Base-by-base conservation (phyloP, 2,113 vertebrate species). In the Falcunculus frontatus region DNA sequence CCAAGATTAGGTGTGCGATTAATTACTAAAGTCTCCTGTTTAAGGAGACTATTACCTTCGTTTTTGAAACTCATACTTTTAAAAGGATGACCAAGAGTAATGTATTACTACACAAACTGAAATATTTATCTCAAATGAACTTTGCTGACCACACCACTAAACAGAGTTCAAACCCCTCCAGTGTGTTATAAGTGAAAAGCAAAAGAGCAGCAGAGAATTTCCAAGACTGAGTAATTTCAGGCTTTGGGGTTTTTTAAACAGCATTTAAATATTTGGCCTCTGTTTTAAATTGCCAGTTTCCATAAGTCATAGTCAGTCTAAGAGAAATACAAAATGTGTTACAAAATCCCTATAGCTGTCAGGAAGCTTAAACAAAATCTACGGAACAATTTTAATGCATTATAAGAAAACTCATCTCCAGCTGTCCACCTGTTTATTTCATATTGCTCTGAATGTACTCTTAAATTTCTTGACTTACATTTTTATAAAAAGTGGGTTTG, bases 161-260 rank as follows among this genome's bases (percentile, higher is more conserved):
- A 97, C 85, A 93, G 77, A 94, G 82, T 67, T 92, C 91, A 95
- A 96, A 94, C 83, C 72, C 95, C 5, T 95, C 33, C 92, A 95
- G 76, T 82, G 60, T 87, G 49, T 94, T 94, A 82, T 89, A 95
- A 96, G 55, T 29, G 83, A 96, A 93, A 96, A 96, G 88, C 89
- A 88, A 95, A 97, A 97, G 88, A 97, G 87, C 88, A 96, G 94
- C 93, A 94, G 91, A 95, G 97, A 97, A 95, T 98, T 97, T 97
- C 96, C 97, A 96, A 93, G 95, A 96, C 52, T 95, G 96, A 98
- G 93, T 97, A 95, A 97, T 94, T 96, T 97, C 90, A 96, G 79
- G 82, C 91, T 94, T 76, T 91, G 63, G 77, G 57, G 27, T 0
- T 78, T 96, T 90, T 95, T 70, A 68, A 91, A 91, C 10, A 95